Conservation (phyloP, 2,888 invertebrate genomes). For the Andrena marginata region DNA sequence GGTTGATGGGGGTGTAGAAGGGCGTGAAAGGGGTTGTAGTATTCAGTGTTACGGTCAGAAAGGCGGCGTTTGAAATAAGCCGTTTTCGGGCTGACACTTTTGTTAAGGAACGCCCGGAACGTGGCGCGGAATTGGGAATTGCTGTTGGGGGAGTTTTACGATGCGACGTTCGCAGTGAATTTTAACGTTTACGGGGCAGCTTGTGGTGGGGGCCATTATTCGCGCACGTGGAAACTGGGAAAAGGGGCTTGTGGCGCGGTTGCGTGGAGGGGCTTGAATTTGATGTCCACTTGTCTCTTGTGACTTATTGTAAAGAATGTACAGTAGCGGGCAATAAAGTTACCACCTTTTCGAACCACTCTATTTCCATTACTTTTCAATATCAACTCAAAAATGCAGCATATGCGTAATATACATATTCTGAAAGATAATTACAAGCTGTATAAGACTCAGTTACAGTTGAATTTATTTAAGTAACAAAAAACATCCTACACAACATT, state of each 20-base stretch:
- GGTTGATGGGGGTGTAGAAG: neutral
- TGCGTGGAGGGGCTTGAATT: neutral
- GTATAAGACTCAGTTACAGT: no score
- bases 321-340: no score
- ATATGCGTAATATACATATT: no score
- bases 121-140: conserved; percentile 39
- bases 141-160: conserved; percentile 27
- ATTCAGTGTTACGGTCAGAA: neutral
- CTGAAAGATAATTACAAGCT: no score
- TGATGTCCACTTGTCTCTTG: neutral
- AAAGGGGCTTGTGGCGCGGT: neutral
- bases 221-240: neutral
- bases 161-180: conserved; percentile 27
- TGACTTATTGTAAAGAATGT: neutral
- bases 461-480: no score
- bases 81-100: conserved; percentile 28
- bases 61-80: neutral
- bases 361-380: no score
- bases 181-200: conserved; percentile 21
- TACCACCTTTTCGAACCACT: no score
- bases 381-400: no score
- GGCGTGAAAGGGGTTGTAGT: neutral
- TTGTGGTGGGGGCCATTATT: conserved; percentile 20
- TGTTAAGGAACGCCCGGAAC: conserved; percentile 28
- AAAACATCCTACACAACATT: no score